A percentile compares a stretch with the other conserved stretches of the same genome.
phyloP scores from a whole-genome alignment of 2,113 vertebrate species.

The Ivindomyrus marchei region DNA sequence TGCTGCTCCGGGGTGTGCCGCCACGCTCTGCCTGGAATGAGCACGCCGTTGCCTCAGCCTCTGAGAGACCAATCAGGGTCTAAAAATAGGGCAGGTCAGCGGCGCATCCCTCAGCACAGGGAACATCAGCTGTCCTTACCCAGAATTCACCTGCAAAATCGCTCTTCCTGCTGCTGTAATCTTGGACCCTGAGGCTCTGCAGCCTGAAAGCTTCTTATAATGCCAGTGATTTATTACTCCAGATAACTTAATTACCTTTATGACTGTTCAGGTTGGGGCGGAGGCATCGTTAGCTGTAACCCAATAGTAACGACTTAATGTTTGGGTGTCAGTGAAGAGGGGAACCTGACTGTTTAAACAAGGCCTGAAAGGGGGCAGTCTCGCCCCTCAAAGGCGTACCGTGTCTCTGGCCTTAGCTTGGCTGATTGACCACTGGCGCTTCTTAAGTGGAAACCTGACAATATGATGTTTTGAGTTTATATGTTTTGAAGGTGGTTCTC shows the following conservation, averaged over 20 bases:
- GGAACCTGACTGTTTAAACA: background rate
- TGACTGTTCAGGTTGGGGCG: background rate
- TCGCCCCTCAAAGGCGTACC: background rate
- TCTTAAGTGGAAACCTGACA: background rate
- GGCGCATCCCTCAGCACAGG: background rate
- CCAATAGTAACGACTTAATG: background rate
- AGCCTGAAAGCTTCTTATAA: background rate
- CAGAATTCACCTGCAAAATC: background rate
- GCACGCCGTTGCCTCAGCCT: constrained; percentile 1
- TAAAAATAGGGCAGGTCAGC: constrained; percentile 54
- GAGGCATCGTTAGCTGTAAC: background rate
- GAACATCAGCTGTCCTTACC: background rate
- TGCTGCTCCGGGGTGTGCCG: constrained; percentile 2
- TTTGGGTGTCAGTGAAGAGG: background rate
- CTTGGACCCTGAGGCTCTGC: background rate
- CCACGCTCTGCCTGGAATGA: constrained; percentile 9
- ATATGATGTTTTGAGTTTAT: background rate
- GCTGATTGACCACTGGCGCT: background rate
- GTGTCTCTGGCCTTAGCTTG: background rate
- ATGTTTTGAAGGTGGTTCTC: background rate
- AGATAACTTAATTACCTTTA: background rate
- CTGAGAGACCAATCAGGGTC: constrained; percentile 26
- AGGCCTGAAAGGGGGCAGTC: background rate
- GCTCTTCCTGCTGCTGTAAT: background rate
- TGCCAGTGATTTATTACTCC: background rate